These are phyloP conservation scores for Leucophenga maculata DNA, from an alignment of 2,888 invertebrate species.

Conservation along the genomic window DNA sequence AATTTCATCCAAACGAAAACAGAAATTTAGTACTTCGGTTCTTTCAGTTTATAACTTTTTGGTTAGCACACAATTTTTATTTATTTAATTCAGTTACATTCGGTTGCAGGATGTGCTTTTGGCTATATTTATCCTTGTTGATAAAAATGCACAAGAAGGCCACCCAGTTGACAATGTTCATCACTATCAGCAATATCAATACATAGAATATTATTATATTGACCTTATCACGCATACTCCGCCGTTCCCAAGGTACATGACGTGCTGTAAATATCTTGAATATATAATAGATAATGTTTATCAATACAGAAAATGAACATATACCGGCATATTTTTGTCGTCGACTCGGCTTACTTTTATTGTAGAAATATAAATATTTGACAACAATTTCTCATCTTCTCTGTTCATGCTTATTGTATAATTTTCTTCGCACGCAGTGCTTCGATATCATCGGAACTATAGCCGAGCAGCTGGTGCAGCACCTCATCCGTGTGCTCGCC, in stretches of 20 bases:
- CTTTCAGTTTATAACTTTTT: too few relatives aligned
- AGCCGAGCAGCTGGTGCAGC: constrained; percentile 79
- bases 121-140: too few relatives aligned
- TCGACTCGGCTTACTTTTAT: background rate
- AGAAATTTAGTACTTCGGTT: too few relatives aligned
- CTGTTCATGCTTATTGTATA: constrained; percentile 54
- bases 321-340: constrained; percentile 23
- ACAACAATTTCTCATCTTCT: background rate
- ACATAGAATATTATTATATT: constrained; percentile 32
- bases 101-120: background rate
- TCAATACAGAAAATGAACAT: background rate
- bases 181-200: constrained; percentile 16
- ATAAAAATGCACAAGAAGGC: constrained; percentile 31
- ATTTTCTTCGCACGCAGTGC: constrained; percentile 56
- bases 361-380: background rate
- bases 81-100: background rate
- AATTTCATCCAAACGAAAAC: too few relatives aligned
- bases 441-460: constrained; percentile 76
- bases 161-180: constrained; percentile 32
- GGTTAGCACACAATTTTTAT: too few relatives aligned
- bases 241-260: constrained; percentile 37
- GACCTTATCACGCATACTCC: constrained; percentile 35
- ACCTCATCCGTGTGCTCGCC: constrained; percentile 91
- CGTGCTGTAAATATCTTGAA: constrained; percentile 22
- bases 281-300: background rate